Evolutionary conservation across 2,113 vertebrate species (phyloP), one percentile per base, ranked within the genome.

Genomic region (Solea solea): DNA sequence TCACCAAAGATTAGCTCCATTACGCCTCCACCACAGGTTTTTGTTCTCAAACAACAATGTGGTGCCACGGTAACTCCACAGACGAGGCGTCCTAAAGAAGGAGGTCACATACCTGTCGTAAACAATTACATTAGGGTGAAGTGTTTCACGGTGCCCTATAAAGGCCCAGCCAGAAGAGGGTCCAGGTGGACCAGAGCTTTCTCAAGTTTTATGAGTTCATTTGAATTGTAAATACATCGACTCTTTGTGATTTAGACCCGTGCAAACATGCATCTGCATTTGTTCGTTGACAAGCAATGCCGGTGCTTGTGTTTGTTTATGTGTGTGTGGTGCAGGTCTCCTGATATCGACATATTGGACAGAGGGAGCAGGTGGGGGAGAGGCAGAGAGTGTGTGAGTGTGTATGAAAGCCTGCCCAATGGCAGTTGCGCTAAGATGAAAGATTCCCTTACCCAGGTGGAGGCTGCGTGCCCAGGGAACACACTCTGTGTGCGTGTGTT

Each of bases 341-440:
- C 62, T 76, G 72, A 53, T 62, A 56, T 72, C 13, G 27, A 56
- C 58, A 42, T 59, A 54, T 15, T 41, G 45, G 51, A 58, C 64
- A 69, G 16, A 50, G 72, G 71, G 61, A 80, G 82, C 84, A 87
- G 84, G 79, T 86, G 80, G 80, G 76, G 82, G 58, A 65, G 49
- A 53, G 45, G 45, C 15, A 52, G 61, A 64, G 40, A 8, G 44
- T 27, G 42, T 41, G 41, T 7, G 16, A 21, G 16, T 21, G 8
- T 52, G 56, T 76, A 54, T 86, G 61, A 48, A 76, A 74, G 62
- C 74, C 74, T 72, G 76, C 64, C 82, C 82, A 56, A 46, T 69
- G 74, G 79, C 82, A 64, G 54, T 83, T 72, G 70, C 8, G 15
- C 42, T 3, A 11, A 85, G 71, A 80, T 81, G 60, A 81, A 81